Conservation (phyloP, 2,113 vertebrate genomes). For the Amazona guildingii region DNA sequence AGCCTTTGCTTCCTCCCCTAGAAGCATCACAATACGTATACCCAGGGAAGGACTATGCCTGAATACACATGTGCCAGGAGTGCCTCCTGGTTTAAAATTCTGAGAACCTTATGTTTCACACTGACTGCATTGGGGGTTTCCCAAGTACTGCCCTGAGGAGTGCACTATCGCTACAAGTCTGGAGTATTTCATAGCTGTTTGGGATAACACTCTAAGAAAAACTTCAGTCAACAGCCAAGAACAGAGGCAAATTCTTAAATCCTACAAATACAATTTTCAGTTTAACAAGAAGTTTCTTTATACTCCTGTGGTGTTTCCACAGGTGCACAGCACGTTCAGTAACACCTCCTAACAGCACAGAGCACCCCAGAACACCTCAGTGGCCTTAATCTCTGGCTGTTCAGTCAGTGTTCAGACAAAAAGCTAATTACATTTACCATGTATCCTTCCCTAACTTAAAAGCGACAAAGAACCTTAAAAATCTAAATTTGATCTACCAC, state of each 20-base stretch:
- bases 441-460: background rate
- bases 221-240: background rate
- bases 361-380: background rate
- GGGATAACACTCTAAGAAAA: background rate
- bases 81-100: background rate
- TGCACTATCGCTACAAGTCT: background rate
- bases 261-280: background rate
- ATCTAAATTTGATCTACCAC: background rate
- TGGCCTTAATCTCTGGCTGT: background rate
- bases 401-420: background rate
- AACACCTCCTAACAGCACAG: background rate
- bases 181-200: background rate
- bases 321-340: background rate
- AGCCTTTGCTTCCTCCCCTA: background rate
- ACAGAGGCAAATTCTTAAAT: background rate
- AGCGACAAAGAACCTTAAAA: background rate
- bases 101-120: no score
- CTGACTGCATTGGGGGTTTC: background rate
- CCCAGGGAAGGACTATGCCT: background rate
- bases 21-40: background rate
- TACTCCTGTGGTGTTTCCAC: background rate
- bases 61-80: background rate
- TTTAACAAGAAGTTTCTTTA: background rate
- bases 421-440: background rate
- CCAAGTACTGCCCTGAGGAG: background rate